phyloP scores from a whole-genome alignment of 2,797 vertebrate genomes.

The Poeciliopsis turneri region DNA sequence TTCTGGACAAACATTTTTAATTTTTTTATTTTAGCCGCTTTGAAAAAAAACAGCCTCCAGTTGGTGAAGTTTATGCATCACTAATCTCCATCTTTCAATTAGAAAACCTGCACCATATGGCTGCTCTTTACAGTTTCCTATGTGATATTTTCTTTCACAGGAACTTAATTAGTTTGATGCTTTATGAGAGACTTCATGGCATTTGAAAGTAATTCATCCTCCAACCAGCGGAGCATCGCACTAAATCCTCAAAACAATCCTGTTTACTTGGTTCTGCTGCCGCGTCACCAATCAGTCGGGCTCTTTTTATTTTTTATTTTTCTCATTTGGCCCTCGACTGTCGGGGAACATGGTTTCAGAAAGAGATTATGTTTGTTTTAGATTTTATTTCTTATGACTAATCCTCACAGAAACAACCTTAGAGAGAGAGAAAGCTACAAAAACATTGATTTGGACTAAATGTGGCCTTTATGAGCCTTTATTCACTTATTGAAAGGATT shows the following conservation, averaged over 20 bases:
- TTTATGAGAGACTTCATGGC: constrained; percentile 42
- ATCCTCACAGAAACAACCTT: constrained; percentile 32
- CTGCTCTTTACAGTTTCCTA: constrained; percentile 26
- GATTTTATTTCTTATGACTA: constrained; percentile 21
- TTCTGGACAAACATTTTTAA: too few relatives aligned
- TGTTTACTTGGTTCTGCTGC: constrained; percentile 30
- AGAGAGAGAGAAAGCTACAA: constrained; percentile 10
- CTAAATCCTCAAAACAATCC: constrained; percentile 55
- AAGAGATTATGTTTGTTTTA: constrained; percentile 24
- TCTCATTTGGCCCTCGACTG: too few relatives aligned
- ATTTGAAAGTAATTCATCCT: constrained; percentile 54
- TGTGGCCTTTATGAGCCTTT: constrained; percentile 42
- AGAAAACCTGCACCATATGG: constrained; percentile 12
- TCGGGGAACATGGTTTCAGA: not conserved
- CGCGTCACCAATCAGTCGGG: not conserved
- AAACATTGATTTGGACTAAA: constrained; percentile 60
- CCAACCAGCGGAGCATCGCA: constrained; percentile 50
- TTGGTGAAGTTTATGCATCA: not conserved
- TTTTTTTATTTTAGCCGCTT: not conserved
- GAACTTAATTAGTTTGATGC: constrained; percentile 42
- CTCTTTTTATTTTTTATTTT: constrained; percentile 5
- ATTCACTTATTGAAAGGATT: constrained; percentile 62
- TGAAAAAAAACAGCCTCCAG: not conserved
- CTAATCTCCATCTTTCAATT: constrained; percentile 6
- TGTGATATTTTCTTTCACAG: constrained; percentile 45